These are phyloP conservation scores for Myrmecobius fasciatus DNA, from an alignment of 2,113 vertebrate genomes.

Conservation along the genomic window DNA sequence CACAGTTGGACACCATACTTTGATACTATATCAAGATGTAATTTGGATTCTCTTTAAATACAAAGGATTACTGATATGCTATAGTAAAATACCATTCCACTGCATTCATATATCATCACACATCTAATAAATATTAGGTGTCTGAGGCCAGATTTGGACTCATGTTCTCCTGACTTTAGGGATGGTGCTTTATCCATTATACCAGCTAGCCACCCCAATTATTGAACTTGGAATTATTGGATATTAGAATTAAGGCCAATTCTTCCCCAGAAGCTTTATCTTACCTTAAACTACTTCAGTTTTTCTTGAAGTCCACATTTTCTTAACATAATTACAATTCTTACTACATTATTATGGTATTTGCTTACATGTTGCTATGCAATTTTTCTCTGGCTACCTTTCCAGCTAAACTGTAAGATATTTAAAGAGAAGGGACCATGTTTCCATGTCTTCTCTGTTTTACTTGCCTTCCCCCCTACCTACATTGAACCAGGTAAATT, in stretches of 20 bases:
- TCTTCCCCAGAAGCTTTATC: not conserved
- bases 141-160: too few relatives aligned
- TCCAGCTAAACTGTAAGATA: constrained; percentile 4
- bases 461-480: not conserved
- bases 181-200: too few relatives aligned
- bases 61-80: not conserved
- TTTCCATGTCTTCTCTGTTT: not conserved
- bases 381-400: not conserved
- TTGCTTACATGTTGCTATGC: not conserved
- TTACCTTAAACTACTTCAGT: not conserved
- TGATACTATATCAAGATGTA: not conserved
- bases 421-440: not conserved
- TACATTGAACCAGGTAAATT: not conserved
- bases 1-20: not conserved
- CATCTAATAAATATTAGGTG: too few relatives aligned
- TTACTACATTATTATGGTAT: not conserved
- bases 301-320: not conserved
- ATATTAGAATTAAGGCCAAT: not conserved
- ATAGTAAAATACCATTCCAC: not conserved
- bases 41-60: not conserved
- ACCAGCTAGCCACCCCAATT: not conserved
- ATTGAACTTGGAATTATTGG: not conserved
- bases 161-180: too few relatives aligned
- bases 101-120: not conserved
- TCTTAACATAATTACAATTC: not conserved